Conservation (phyloP, 2,113 vertebrate genomes). For the Trematomus loennbergii region DNA sequence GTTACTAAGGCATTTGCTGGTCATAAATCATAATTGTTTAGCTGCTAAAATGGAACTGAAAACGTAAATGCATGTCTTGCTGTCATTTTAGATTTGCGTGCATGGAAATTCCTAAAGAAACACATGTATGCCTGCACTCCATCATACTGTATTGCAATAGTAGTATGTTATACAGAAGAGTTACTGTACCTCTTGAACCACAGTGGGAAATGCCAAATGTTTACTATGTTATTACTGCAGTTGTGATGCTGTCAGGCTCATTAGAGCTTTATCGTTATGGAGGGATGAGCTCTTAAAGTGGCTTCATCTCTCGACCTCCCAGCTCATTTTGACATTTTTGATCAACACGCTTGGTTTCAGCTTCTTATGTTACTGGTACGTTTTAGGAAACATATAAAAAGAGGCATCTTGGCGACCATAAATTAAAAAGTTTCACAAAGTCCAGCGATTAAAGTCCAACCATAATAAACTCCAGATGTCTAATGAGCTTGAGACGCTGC, state of each 20-base stretch:
- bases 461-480: conserved; percentile 73
- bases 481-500: conserved; percentile 71
- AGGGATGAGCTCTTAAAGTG: conserved; percentile 7
- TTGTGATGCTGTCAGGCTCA: conserved; percentile 12
- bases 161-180: not conserved
- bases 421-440: conserved; percentile 48
- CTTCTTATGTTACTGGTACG: not conserved
- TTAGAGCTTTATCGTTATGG: conserved; percentile 12
- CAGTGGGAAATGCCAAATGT: conserved; percentile 9
- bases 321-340: conserved; percentile 6
- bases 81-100: conserved; percentile 45
- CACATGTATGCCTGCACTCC: conserved; percentile 2
- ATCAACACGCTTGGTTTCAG: not conserved
- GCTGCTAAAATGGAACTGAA: conserved; percentile 42
- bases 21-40: conserved; percentile 64
- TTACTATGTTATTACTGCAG: conserved; percentile 31
- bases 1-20: conserved; percentile 35
- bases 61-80: conserved; percentile 32
- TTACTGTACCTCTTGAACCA: conserved; percentile 29
- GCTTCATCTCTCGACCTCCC: not conserved
- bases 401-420: conserved; percentile 24
- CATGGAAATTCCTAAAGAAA: conserved; percentile 44
- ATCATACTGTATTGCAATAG: conserved; percentile 8
- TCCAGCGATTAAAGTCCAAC: conserved; percentile 49
- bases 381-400: not conserved